These are phyloP conservation scores for Cecidostiba fungosa DNA, from an alignment of 2,888 invertebrate species.

Conservation along the genomic window DNA sequence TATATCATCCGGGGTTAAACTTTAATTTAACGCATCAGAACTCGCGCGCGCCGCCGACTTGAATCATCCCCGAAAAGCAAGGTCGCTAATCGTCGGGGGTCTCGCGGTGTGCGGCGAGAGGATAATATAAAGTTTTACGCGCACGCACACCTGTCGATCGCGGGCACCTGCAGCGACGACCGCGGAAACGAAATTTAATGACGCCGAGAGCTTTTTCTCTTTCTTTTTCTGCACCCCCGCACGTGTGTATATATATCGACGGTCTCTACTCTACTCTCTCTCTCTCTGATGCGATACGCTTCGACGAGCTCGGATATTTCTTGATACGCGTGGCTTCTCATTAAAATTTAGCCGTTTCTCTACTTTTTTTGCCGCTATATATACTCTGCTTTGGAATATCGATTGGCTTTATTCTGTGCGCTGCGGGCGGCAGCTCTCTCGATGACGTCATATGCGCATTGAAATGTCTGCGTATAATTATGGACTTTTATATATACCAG, in stretches of 20 bases:
- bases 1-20: slow-evolving; percentile 72
- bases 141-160: slow-evolving; percentile 52
- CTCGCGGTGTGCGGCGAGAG: not conserved
- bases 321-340: slow-evolving; percentile 39
- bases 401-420: slow-evolving; percentile 7
- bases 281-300: not conserved
- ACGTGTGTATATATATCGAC: too few species aligned
- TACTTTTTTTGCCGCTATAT: not conserved
- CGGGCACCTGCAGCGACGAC: slow-evolving; percentile 25
- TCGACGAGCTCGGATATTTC: not conserved
- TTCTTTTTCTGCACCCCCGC: slow-evolving; percentile 1
- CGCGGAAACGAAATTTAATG: slow-evolving; percentile 59
- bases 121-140: slow-evolving; percentile 41
- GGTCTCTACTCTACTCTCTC: too few species aligned
- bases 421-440: not conserved
- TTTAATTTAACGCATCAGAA: slow-evolving; percentile 79
- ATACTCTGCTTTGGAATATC: not conserved
- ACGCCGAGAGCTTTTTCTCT: not conserved
- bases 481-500: not conserved
- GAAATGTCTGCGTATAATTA: not conserved
- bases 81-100: slow-evolving; percentile 36
- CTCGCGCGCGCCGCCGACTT: slow-evolving; percentile 66
- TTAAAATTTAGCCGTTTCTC: slow-evolving; percentile 18
- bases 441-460: not conserved
- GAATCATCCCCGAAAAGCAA: slow-evolving; percentile 44